phyloP scores from a whole-genome alignment of 2,113 vertebrate species.

The Ginglymostoma cirratum region DNA sequence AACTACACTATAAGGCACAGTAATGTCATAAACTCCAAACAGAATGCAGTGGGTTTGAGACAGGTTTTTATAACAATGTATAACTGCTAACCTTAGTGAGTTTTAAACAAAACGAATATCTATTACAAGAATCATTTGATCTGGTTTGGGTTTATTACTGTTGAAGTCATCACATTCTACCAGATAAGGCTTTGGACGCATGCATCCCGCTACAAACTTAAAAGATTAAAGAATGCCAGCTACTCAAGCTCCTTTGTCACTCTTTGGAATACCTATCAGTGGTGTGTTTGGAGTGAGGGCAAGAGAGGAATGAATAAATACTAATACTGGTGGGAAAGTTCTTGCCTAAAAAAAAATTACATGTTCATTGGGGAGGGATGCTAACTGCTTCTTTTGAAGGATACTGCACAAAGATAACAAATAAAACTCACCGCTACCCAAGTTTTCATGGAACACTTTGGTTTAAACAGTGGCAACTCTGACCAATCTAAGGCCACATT shows the following conservation, averaged over 20 bases:
- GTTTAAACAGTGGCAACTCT: constrained; percentile 30
- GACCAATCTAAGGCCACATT: constrained; percentile 31
- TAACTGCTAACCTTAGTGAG: neutral
- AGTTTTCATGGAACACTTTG: constrained; percentile 31
- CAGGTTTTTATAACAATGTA: neutral
- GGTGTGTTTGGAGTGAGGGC: neutral
- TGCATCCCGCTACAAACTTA: neutral
- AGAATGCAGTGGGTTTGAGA: constrained; percentile 15
- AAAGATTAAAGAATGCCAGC: neutral
- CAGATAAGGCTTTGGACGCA: neutral
- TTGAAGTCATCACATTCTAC: neutral
- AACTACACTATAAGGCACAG: constrained; percentile 33
- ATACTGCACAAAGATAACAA: neutral
- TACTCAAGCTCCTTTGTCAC: neutral
- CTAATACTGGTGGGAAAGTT: neutral
- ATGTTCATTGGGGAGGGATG: neutral
- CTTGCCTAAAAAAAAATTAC: neutral
- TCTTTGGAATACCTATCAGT: constrained; percentile 24
- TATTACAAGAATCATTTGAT: neutral
- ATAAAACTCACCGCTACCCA: constrained; percentile 16
- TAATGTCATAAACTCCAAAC: constrained; percentile 21
- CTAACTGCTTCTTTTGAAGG: neutral
- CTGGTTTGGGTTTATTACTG: neutral
- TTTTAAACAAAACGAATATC: neutral
- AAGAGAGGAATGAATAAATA: neutral